Base-by-base conservation (phyloP, 2,113 vertebrate species). In the Atherinomorus stipes region DNA sequence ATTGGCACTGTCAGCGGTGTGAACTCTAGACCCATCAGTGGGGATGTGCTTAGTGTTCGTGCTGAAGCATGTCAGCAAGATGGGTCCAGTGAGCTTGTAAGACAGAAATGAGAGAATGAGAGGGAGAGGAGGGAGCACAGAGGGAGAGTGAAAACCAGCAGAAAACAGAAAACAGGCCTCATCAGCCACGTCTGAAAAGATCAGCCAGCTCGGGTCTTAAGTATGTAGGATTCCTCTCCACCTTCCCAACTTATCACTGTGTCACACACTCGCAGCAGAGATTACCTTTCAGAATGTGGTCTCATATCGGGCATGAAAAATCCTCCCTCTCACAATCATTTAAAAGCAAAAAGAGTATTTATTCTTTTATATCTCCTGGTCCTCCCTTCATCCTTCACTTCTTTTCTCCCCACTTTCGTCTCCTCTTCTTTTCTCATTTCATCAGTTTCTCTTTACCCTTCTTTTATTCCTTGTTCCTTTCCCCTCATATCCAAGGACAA, bases 1-100 rank as follows among this genome's bases (percentile, higher is more conserved):
- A 90, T 89, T 93, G 81, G 77, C 85, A 79, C 71, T 87, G 90
- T 90, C 85, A 91, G 79, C 68, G 62, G 64, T 59, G 67, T 82
- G 86, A 91, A 87, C 78, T 66, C 60, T 31, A 56, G 81, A 85
- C 80, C 88, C 58, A 74, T 74, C 59, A 40, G 74, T 64, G 44
- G 22, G 74, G 71, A 85, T 83, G 85, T 89, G 82, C 80, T 91
- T 87, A 90, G 87, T 71, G 64, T 72, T 87, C 59, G 64, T 87
- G 85, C 75, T 87, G 84, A 78, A 85, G 87, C 86, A 83, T 81
- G 81, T 84, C 80, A 86, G 80, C 72, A 34, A 75, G 50, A 53
- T 38, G 45, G 67, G 59, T 64, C 69, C 63, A 75, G 63, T 25
- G 56, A 83, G 76, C 84, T 71, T 81, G 70, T 73, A 76, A 79